Conservation (phyloP, 2,113 vertebrate species). For the Cyphomyrus plagiostoma region DNA sequence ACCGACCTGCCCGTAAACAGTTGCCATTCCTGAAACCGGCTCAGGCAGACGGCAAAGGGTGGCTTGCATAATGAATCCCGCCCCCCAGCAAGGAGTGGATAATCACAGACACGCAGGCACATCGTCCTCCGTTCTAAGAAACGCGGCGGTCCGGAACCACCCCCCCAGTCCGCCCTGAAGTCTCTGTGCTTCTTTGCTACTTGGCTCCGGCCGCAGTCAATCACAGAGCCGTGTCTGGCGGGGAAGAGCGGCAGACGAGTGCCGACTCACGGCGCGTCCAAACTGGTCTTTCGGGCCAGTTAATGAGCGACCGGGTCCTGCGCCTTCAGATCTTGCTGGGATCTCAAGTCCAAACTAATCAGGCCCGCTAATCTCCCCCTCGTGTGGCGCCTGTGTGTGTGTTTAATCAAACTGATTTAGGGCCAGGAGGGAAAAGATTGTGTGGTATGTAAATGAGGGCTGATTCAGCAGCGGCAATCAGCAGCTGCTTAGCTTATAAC, state of each 20-base stretch:
- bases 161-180: not conserved
- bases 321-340: constrained; percentile 34
- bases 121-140: not conserved
- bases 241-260: constrained; percentile 44
- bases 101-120: not conserved
- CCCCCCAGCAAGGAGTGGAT: not conserved
- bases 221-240: constrained; percentile 57
- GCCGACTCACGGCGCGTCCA: constrained; percentile 66
- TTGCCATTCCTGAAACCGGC: not conserved
- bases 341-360: not conserved
- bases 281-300: constrained; percentile 50
- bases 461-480: constrained; percentile 70
- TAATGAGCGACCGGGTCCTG: constrained; percentile 49
- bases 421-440: constrained; percentile 53
- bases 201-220: constrained; percentile 52
- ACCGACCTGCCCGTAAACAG: not conserved
- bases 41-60: not conserved
- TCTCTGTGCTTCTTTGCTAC: not conserved
- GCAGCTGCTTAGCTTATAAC: constrained; percentile 58
- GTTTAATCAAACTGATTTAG: constrained; percentile 47
- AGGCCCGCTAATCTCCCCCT: not conserved
- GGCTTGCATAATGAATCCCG: not conserved
- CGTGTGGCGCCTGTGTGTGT: not conserved
- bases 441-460: constrained; percentile 72
- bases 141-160: not conserved